A percentile compares a stretch with the other conserved stretches of the same genome.
phyloP scores from a whole-genome alignment of 1,140 invertebrate genomes.

The Rhynchophorus ferrugineus region DNA sequence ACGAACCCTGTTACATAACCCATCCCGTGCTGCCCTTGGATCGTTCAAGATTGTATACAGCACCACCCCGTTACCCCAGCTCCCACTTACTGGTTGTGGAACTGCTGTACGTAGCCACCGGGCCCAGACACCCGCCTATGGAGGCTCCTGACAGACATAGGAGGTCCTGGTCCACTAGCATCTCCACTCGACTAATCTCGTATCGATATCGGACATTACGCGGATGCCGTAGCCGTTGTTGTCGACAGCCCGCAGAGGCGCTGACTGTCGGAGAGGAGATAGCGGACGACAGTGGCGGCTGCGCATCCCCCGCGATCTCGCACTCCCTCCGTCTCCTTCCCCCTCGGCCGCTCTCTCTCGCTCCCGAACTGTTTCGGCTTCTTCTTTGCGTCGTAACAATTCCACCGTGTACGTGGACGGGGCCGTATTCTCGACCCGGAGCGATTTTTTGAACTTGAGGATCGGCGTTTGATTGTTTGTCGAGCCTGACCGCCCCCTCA shows the following conservation, averaged over 20 bases:
- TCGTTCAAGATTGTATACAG: background rate
- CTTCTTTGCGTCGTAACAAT: too few species aligned
- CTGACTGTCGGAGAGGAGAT: background rate
- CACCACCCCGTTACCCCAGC: background rate
- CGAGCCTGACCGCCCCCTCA: too few species aligned
- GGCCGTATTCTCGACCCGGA: too few species aligned
- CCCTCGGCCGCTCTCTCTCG: too few species aligned
- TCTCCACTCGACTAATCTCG: too few species aligned
- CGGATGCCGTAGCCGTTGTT: background rate
- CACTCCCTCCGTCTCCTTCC: too few species aligned
- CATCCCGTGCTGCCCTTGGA: background rate
- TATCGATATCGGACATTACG: background rate
- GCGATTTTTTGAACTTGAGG: too few species aligned
- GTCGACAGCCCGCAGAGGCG: background rate
- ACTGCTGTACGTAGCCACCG: conserved; percentile 40
- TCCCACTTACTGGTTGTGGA: conserved; percentile 39
- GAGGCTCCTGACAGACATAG: conserved; percentile 43
- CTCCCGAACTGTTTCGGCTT: too few species aligned
- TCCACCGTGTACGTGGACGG: too few species aligned
- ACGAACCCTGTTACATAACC: too few species aligned
- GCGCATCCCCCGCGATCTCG: too few species aligned
- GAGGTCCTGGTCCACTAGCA: conserved; percentile 38
- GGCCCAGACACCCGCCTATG: conserved; percentile 41
- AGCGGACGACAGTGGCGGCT: background rate
- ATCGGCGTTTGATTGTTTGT: too few species aligned